Evolutionary conservation across 2,888 invertebrate species (phyloP).

Genomic region (Gnatocerus cornutus): DNA sequence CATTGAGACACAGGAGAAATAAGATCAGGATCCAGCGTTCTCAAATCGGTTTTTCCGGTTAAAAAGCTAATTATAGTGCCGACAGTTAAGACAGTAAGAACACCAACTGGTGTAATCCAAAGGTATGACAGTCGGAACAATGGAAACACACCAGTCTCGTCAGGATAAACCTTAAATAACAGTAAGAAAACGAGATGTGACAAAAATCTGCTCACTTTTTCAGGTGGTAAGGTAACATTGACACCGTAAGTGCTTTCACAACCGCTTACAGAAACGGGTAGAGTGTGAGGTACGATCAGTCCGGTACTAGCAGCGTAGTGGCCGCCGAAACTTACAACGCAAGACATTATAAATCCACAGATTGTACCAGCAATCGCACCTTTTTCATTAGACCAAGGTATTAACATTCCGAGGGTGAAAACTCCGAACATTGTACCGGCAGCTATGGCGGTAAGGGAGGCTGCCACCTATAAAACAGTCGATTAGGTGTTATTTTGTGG

Average conservation of each 20-base stretch:
- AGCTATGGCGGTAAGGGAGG: constrained; percentile 87
- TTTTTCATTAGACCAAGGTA: constrained; percentile 85
- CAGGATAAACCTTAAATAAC: constrained; percentile 58
- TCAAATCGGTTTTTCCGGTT: constrained; percentile 73
- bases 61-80: constrained; percentile 79
- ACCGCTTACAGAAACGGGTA: constrained; percentile 72
- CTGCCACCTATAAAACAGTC: constrained; percentile 74
- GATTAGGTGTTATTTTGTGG: no score
- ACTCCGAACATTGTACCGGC: constrained; percentile 88
- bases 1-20: constrained; percentile 77
- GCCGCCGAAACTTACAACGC: constrained; percentile 79
- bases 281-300: constrained; percentile 74
- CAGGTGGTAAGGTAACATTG: constrained; percentile 59
- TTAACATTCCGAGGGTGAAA: constrained; percentile 87
- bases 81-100: constrained; percentile 78
- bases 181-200: background rate
- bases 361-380: constrained; percentile 78
- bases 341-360: constrained; percentile 76
- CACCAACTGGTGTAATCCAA: constrained; percentile 86
- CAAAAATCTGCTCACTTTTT: constrained; percentile 1
- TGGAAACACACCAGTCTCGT: constrained; percentile 78
- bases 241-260: constrained; percentile 67
- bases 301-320: constrained; percentile 79
- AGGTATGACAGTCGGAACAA: constrained; percentile 86
- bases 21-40: constrained; percentile 74